These are phyloP conservation scores for Tyria jacobaeae DNA, from an alignment of 2,888 invertebrate species.

Conservation along the genomic window DNA sequence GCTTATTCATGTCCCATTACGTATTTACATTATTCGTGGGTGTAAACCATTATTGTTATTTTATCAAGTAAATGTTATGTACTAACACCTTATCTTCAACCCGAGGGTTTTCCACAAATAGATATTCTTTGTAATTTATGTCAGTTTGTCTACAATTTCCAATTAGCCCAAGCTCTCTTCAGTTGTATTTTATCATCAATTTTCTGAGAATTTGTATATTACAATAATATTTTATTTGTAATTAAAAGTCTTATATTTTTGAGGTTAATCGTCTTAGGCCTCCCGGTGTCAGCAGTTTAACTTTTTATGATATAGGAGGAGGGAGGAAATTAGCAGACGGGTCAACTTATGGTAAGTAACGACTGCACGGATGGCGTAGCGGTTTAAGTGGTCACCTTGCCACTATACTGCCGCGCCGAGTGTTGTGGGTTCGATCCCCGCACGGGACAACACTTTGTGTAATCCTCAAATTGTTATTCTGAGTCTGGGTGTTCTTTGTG, in stretches of 20 bases:
- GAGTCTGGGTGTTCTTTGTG: too few relatives aligned
- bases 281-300: too few relatives aligned
- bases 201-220: background rate
- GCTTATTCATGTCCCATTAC: background rate
- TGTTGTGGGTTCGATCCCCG: too few relatives aligned
- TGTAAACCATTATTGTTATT: background rate
- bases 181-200: background rate
- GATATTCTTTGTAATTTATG: background rate
- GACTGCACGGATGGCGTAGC: too few relatives aligned
- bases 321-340: too few relatives aligned
- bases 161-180: background rate
- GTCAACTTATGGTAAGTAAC: too few relatives aligned
- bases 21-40: background rate
- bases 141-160: background rate
- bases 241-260: background rate
- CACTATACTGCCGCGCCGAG: too few relatives aligned
- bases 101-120: background rate
- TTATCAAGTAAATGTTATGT: background rate
- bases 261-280: too few relatives aligned
- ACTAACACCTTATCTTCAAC: background rate
- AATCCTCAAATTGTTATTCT: too few relatives aligned
- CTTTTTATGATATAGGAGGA: too few relatives aligned
- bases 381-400: too few relatives aligned
- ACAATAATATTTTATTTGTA: background rate
- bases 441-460: too few relatives aligned